These are phyloP conservation scores for Microctenopoma steveboyesi DNA, from an alignment of 2,797 vertebrate genomes.

Conservation along the genomic window DNA sequence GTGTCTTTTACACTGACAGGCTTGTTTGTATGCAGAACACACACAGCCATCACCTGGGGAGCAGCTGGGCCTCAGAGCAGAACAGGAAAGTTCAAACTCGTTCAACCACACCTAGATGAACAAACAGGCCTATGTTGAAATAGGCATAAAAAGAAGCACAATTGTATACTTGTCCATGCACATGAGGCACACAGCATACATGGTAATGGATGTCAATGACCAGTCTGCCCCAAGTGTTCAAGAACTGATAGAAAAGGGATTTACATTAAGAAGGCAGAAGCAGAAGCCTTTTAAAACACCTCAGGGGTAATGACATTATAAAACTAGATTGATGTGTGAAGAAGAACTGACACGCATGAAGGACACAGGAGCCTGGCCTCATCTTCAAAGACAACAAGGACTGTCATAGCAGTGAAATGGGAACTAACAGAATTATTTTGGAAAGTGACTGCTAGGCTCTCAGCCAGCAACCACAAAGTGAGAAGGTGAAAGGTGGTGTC, in stretches of 20 bases:
- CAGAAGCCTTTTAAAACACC: slow-evolving; percentile 39
- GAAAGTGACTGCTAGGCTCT: slow-evolving; percentile 77
- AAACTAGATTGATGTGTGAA: slow-evolving; percentile 55
- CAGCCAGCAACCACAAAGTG: slow-evolving; percentile 62
- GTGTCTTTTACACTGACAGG: slow-evolving; percentile 69
- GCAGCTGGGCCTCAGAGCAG: slow-evolving; percentile 59
- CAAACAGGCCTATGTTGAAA: slow-evolving; percentile 36
- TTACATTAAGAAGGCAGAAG: slow-evolving; percentile 32
- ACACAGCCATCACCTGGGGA: slow-evolving; percentile 66
- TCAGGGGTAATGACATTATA: slow-evolving; percentile 60
- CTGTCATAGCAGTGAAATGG: slow-evolving; percentile 65
- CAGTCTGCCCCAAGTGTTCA: slow-evolving; percentile 16
- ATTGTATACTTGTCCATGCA: slow-evolving; percentile 25
- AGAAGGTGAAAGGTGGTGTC: slow-evolving; percentile 49
- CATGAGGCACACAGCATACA: slow-evolving; percentile 10
- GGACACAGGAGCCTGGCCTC: slow-evolving; percentile 61
- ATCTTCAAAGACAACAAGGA: slow-evolving; percentile 66
- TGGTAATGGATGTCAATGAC: slow-evolving; percentile 26
- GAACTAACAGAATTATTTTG: slow-evolving; percentile 77
- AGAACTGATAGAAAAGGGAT: slow-evolving; percentile 23
- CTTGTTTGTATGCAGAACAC: slow-evolving; percentile 77
- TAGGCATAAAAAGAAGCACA: slow-evolving; percentile 23
- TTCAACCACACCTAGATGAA: slow-evolving; percentile 53
- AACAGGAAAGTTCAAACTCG: slow-evolving; percentile 65
- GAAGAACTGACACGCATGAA: slow-evolving; percentile 63